Base-by-base conservation (phyloP, 53 echinoderm and acorn worm species). In the Paracentrotus lividus region DNA sequence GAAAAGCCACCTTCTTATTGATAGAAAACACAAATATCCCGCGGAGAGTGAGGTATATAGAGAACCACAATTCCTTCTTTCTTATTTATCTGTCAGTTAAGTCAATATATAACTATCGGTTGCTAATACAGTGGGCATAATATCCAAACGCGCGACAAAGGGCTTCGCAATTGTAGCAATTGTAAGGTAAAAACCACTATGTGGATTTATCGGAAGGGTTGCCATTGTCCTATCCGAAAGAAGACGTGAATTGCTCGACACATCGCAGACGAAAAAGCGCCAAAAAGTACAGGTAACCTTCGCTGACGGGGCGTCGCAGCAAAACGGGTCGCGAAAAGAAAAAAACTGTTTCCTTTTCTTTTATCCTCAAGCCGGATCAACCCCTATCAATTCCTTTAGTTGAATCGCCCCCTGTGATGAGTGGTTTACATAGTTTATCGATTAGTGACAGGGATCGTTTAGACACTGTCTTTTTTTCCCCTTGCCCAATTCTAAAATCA, bases 21-120 rank as follows among this genome's bases (percentile, higher is more conserved):
- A 72, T 47, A 81, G 27, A 81, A 81, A 81, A 81, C 81, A 81
- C 81, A 81, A 81, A 81, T 81, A 81, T 81, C 81, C 81, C 33
- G 45, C 33, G 45, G 81, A 26, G 81, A 81, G 81, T 47, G 81
- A n/a, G 47, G 12, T 10, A 77, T 45, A 81, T 14, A 34, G 81
- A 47, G 47, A 76, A 42, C 76, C 9, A 26, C 34, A 86, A 56
- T 55, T 56, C 33, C 86, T 86, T 57, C 38, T 86, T 86, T 86
- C 36, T 56, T 86, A 86, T 86, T 86, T 86, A 26, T 56, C 56
- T 86, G 86, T 56, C 65, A 89, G 89, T 27, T 89, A 65, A 89
- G 89, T 89, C 89, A 89, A 89, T 89, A 89, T 89, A 89, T 89
- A 65, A 64, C 65, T 89, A 89, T 89, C 89, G 89, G 89, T 89